Evolutionary conservation across 2,888 invertebrate species (phyloP).

Genomic region (Drosophila mettleri): DNA sequence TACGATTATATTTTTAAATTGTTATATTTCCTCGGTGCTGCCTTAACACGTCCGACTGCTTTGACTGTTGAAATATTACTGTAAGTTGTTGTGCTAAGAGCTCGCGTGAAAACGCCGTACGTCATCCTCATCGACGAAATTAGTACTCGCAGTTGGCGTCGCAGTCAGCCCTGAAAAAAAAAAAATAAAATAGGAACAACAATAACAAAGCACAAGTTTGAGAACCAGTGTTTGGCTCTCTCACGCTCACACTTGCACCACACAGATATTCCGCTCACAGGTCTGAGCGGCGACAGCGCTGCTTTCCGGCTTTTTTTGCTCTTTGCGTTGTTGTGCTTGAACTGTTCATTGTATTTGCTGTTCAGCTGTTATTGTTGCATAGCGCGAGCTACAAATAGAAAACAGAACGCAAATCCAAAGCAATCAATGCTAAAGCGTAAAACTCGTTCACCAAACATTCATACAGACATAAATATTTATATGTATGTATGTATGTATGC

Average conservation of each 20-base stretch:
- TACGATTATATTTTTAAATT: conserved; percentile 12
- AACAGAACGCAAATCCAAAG: conserved; percentile 47
- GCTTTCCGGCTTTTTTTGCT: conserved; percentile 56
- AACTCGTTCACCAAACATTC: conserved; percentile 42
- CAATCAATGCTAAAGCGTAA: conserved; percentile 36
- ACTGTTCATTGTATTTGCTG: conserved; percentile 19
- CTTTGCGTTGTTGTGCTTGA: conserved; percentile 33
- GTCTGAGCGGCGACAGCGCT: conserved; percentile 34
- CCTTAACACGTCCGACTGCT: conserved; percentile 68
- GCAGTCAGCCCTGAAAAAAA: conserved; percentile 26
- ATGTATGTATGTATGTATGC: too few relatives aligned
- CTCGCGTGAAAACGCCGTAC: conserved; percentile 70
- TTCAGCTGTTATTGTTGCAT: conserved; percentile 38
- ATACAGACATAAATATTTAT: neutral
- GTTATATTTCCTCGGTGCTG: conserved; percentile 4
- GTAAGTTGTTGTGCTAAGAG: conserved; percentile 62
- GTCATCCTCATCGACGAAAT: conserved; percentile 80
- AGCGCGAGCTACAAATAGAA: conserved; percentile 66
- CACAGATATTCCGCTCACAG: conserved; percentile 30
- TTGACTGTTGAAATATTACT: conserved; percentile 78
- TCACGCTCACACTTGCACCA: conserved; percentile 26
- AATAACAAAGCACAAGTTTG: conserved; percentile 2
- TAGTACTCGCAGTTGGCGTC: conserved; percentile 53
- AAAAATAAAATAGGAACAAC: conserved; percentile 6
- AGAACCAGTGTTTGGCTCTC: conserved; percentile 6